Conservation (phyloP, 2,888 invertebrate genomes). For the Drosophila suboccidentalis region DNA sequence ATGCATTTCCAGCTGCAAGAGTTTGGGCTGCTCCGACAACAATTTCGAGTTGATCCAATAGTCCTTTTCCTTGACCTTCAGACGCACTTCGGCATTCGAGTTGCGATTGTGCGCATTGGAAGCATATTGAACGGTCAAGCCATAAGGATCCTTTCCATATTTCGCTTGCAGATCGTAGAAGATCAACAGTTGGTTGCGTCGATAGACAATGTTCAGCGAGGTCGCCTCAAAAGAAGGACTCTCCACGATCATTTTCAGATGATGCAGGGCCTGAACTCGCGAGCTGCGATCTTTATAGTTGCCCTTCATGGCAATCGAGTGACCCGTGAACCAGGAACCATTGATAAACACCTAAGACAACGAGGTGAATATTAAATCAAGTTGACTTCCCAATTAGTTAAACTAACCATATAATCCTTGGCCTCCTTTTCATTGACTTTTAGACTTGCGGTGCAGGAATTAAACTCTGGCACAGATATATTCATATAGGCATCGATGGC, state of each 20-base stretch:
- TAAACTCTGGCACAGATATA: conserved; percentile 90
- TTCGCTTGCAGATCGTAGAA: conserved; percentile 89
- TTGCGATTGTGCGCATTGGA: conserved; percentile 88
- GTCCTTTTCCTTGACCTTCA: conserved; percentile 88
- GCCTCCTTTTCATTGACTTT: conserved; percentile 89
- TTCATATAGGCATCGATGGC: conserved; percentile 90
- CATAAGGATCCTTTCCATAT: conserved; percentile 89
- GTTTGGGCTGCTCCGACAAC: conserved; percentile 89
- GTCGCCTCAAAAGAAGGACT: conserved; percentile 91
- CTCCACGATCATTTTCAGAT: conserved; percentile 89
- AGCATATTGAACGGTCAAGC: conserved; percentile 89
- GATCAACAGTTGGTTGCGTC: conserved; percentile 89
- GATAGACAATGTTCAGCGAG: conserved; percentile 88
- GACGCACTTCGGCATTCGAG: conserved; percentile 88
- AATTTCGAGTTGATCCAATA: conserved; percentile 90
- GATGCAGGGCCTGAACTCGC: conserved; percentile 88
- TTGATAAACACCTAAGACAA: conserved; percentile 88
- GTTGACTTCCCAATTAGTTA: neutral
- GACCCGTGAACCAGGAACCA: conserved; percentile 93
- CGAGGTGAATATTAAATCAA: neutral
- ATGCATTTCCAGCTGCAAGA: conserved; percentile 90
- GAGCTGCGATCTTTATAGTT: conserved; percentile 91
- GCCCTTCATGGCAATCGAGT: conserved; percentile 88
- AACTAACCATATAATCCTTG: conserved; percentile 89
- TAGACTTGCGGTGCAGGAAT: conserved; percentile 89